phyloP scores from a whole-genome alignment of 2,797 vertebrate genomes.

The Lithobates pipiens region DNA sequence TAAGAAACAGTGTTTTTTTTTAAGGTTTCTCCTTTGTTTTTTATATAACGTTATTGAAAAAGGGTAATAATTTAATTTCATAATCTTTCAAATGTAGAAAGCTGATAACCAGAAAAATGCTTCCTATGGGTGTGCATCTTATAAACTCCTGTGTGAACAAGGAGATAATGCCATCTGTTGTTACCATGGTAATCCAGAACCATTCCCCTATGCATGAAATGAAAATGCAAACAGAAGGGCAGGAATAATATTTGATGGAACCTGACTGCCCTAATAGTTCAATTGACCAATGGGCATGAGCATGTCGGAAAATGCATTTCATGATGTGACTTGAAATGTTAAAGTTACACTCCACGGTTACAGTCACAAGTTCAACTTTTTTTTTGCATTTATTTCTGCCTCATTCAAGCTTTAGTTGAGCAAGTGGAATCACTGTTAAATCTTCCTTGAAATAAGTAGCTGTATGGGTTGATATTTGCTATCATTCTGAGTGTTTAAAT shows the following conservation, averaged over 20 bases:
- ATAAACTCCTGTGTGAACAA: not conserved
- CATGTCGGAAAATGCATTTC: not conserved
- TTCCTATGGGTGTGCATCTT: not conserved
- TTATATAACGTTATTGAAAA: not conserved
- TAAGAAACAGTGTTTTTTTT: too few species aligned
- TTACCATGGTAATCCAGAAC: not conserved
- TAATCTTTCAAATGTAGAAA: not conserved
- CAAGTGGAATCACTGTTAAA: not conserved
- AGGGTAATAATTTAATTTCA: not conserved
- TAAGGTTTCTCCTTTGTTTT: not conserved
- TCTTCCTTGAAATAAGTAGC: conserved; percentile 5
- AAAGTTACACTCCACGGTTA: not conserved
- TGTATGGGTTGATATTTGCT: conserved; percentile 1
- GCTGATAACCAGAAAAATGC: not conserved
- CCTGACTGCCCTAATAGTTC: not conserved
- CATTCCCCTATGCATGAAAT: not conserved
- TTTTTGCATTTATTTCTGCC: not conserved
- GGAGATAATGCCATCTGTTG: not conserved
- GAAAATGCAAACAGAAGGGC: not conserved
- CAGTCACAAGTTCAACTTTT: not conserved
- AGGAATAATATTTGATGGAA: not conserved
- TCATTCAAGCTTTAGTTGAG: not conserved
- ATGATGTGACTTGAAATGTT: not conserved
- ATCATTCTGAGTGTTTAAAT: not conserved
- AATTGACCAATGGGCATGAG: not conserved